Base-by-base conservation (phyloP, 2,113 vertebrate genomes). In the Peromyscus californicus region DNA sequence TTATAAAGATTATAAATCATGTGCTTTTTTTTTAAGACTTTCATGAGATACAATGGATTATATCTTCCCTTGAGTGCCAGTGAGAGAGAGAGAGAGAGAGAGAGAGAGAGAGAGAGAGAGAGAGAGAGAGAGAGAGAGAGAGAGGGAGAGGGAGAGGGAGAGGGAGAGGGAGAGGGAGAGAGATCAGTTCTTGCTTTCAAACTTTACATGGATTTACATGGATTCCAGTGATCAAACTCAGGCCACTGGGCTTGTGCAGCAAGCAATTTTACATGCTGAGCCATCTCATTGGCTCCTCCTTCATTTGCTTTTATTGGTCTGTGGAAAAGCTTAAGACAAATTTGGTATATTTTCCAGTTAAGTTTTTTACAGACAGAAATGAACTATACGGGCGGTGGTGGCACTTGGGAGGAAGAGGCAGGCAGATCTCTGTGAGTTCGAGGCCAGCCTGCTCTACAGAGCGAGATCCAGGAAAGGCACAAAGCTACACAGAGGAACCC, bases 331-430 rank as follows among this genome's bases (percentile, higher is more conserved):
- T 82, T 36, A 90, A 72, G 88, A 48, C 33, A 94, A 80, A 92
- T 86, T 87, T 82, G 42, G 3, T 70, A 0, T 96, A 95, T 91
- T 93, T 86, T 16, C 63, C 11, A 39, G 9, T 36, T 89, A 75
- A 67, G 13, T 79, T 82, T 98, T 61, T 97, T 95, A 84, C 33
- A 79, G 48, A 93, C 61, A 91, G 94, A 86, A 97, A 87, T 91
- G 51, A 98, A 98, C 97, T 89, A 45, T 15, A 97, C 45, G 45
- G 45, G 45, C 7, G 45, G 45, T 48, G 7, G 45, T 48, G 45
- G 45, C 45, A 48, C 45, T 48, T 48, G 45, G 45, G 45, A 48
- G 45, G 45, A 48, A 48, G 45, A 48, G 45, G 45, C 45, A 48
- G 45, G 45, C 45, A 1, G 45, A 48, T 48, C 45, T 48, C 45